A percentile compares a stretch with the other conserved stretches of the same genome.
Evolutionary conservation across 2,797 vertebrate genomes (phyloP).

Genomic region (Sebastes paucispinis): DNA sequence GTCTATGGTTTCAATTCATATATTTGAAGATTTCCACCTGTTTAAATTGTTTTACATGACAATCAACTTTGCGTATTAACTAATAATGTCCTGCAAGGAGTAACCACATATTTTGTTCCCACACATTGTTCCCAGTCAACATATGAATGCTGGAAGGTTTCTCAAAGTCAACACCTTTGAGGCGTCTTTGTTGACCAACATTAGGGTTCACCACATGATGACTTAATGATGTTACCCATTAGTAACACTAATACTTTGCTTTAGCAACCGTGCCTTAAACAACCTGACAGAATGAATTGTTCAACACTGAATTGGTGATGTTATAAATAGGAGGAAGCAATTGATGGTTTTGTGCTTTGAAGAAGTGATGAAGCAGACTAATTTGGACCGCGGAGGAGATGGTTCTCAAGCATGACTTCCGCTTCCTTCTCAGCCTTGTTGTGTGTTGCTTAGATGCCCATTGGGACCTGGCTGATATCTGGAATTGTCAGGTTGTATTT

Average conservation of each 20-base stretch:
- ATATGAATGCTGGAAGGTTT: background rate
- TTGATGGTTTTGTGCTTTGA: conserved; percentile 5
- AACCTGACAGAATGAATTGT: conserved; percentile 3
- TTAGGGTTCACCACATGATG: conserved; percentile 15
- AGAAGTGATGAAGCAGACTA: conserved; percentile 10
- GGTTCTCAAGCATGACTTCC: background rate
- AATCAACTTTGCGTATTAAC: background rate
- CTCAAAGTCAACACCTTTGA: background rate
- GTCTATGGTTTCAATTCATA: background rate
- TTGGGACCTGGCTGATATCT: conserved; percentile 2
- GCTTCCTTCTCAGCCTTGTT: background rate
- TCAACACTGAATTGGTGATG: background rate
- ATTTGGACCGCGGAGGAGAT: conserved; percentile 10
- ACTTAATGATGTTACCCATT: conserved; percentile 21
- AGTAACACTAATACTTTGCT: conserved; percentile 1
- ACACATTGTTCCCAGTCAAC: background rate
- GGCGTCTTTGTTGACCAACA: background rate
- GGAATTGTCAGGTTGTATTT: conserved; percentile 14
- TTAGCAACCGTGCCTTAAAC: conserved; percentile 7
- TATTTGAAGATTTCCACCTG: background rate
- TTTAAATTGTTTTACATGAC: background rate
- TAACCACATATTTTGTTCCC: background rate
- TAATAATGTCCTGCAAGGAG: background rate
- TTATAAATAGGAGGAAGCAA: conserved; percentile 13
- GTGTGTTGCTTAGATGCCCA: background rate